Evolutionary conservation across 1,140 invertebrate species (phyloP).

Genomic region (Conus ventricosus): DNA sequence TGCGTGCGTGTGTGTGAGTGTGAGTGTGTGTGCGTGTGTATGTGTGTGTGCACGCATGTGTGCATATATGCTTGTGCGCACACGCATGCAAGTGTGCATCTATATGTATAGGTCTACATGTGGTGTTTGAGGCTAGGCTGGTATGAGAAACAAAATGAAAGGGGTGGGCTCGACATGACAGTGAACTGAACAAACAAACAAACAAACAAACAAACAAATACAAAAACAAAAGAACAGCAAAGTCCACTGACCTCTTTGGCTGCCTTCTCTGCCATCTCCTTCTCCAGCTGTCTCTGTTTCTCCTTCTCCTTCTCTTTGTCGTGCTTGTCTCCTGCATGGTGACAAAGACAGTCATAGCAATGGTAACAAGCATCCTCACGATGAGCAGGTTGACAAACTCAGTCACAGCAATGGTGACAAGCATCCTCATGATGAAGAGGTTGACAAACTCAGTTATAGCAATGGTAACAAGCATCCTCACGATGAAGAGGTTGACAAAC

Average conservation of each 20-base stretch:
- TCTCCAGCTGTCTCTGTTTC: conserved; percentile 64
- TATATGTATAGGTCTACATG: too few species aligned
- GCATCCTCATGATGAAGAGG: too few species aligned
- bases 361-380: too few species aligned
- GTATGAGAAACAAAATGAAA: too few species aligned
- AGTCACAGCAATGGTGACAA: neutral
- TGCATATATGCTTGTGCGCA: neutral
- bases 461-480: too few species aligned
- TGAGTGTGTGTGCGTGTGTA: neutral
- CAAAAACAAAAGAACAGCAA: neutral
- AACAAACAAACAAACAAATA: neutral
- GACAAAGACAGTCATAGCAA: neutral
- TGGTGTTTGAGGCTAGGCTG: too few species aligned
- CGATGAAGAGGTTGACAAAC: neutral
- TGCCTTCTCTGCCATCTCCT: conserved; percentile 68
- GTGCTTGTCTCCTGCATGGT: conserved; percentile 62
- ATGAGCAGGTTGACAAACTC: too few species aligned
- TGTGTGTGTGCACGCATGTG: neutral
- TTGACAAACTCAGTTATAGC: neutral
- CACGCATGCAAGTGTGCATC: too few species aligned
- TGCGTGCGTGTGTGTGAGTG: neutral
- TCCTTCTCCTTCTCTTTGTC: conserved; percentile 70
- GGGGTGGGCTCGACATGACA: too few species aligned
- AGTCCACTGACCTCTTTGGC: conserved; percentile 64
- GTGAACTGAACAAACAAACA: too few species aligned